Evolutionary conservation across 2,113 vertebrate species (phyloP), one percentile per base, ranked within the genome.

Genomic region (Aleadryas rufinucha): DNA sequence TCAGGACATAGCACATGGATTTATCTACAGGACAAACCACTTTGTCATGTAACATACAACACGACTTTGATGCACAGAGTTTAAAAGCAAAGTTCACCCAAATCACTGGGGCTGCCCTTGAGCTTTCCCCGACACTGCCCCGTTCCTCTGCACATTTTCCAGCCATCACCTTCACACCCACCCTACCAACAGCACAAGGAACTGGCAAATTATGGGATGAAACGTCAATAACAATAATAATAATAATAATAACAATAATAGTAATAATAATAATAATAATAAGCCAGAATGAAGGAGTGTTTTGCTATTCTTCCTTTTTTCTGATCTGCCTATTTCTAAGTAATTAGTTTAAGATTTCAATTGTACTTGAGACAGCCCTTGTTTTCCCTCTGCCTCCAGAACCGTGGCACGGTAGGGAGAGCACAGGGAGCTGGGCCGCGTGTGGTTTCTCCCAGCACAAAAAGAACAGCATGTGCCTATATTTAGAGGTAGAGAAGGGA

Each of bases 401-500:
- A 56, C 9, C 11, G 23, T 7, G 17, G 52, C 15, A 6, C 42
- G 77, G 81, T 2, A 37, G 6, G 31, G 45, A 49, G 37, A 83
- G 69, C 85, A 61, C 69, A 39, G 21, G 66, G 83, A 87, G 63
- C 12, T 54, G 76, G 71, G 88, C 83, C 78, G 79, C 3, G 1
- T 35, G 57, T 45, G 42, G 70, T 5, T 91, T 44, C 90, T 71
- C 60, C 69, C 64, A 78, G 77, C 60, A 74, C 21, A 63, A 68
- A 93, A 92, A 90, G 90, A 93, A 84, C 86, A 96, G 86, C 42
- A 57, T 82, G 76, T 84, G 93, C 72, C 88, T 97, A 71, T 84
- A 93, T 94, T 96, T 92, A 95, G 88, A 94, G 93, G 87, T 74
- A 90, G 63, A 70, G 56, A 86, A 86, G 52, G 39, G 85, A 95